These are phyloP conservation scores for Porites australiensis DNA, from an alignment of 64 coral and sea anemone species.

Conservation along the genomic window DNA sequence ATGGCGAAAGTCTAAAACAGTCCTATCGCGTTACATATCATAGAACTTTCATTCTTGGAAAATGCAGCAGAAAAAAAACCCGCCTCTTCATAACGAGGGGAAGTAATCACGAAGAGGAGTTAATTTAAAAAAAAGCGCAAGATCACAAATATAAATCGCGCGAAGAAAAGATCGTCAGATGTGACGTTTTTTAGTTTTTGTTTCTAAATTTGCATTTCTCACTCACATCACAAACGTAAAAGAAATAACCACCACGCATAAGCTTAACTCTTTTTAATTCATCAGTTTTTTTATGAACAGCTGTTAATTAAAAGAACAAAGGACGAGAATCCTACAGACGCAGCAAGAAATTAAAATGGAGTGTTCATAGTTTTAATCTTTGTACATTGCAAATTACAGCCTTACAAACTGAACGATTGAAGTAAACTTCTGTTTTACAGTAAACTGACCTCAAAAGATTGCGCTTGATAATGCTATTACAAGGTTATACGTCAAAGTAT, in stretches of 20 bases:
- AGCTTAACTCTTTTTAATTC: conserved; percentile 1
- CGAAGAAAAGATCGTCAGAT: neutral
- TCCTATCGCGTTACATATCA: too few species aligned
- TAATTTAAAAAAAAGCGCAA: too few species aligned
- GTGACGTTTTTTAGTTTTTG: neutral
- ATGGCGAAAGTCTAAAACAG: too few species aligned
- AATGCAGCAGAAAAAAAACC: too few species aligned
- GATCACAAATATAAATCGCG: neutral
- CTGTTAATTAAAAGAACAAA: conserved; percentile 8
- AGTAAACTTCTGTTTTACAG: neutral
- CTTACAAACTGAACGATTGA: neutral
- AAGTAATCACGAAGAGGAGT: too few species aligned
- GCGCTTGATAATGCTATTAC: conserved; percentile 17
- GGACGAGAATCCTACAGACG: neutral
- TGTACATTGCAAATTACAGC: conserved; percentile 7
- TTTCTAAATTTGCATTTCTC: neutral
- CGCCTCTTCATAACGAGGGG: too few species aligned
- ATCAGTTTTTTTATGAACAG: neutral
- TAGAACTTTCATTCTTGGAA: too few species aligned
- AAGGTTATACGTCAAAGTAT: neutral
- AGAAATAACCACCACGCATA: neutral
- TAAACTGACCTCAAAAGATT: neutral
- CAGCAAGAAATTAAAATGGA: conserved; percentile 7
- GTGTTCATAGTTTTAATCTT: neutral
- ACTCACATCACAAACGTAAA: neutral